Evolutionary conservation across 1,140 invertebrate species (phyloP), one percentile per base, ranked within the genome.

Genomic region (Cepaea nemoralis): DNA sequence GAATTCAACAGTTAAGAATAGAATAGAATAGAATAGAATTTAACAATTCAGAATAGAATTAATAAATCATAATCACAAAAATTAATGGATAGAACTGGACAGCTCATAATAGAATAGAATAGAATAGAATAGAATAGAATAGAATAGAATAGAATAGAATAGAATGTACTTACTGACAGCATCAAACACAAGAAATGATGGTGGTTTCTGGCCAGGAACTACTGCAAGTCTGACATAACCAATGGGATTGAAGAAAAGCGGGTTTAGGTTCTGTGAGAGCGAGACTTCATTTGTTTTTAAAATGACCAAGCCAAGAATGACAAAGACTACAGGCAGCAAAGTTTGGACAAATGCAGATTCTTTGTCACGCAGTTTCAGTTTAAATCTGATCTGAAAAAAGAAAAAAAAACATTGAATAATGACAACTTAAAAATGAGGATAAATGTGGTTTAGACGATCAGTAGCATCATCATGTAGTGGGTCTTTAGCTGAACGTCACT

Each of bases 261-360:
- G 33, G 8, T 33, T 45, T 12, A 83, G 82, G 35, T 71, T 48
- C 35, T 66, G 24, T 6, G n/a, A 10, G 33, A 48, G 50, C 12
- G 22, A 39, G 0, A 24, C 6, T 0, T 22, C 0, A 22, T 66
- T 80, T n/a, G 59, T 24, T 42, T 87, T 89, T 63, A 76, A 85
- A n/a, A 90, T 35, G 22, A 88, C 69, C 24, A 88, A 39, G 22
- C 86, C 88, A 24, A 87, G 82, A 1, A 88, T 55, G 5, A 90
- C 85, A 59, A 91, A 84, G 10, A 86, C 69, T 0, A 89, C 81
- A 1, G 90, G 90, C 8, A 91, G 71, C 33, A 90, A 14, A 0
- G 90, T 76, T 42, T 87, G 84, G 37, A 87, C 86, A 31, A 89
- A 76, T n/a, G 89, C 31, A 2, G 83, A 55, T 27, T 81, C 73